phyloP scores from a whole-genome alignment of 2,888 invertebrate species.

The Polia nebulosa region DNA sequence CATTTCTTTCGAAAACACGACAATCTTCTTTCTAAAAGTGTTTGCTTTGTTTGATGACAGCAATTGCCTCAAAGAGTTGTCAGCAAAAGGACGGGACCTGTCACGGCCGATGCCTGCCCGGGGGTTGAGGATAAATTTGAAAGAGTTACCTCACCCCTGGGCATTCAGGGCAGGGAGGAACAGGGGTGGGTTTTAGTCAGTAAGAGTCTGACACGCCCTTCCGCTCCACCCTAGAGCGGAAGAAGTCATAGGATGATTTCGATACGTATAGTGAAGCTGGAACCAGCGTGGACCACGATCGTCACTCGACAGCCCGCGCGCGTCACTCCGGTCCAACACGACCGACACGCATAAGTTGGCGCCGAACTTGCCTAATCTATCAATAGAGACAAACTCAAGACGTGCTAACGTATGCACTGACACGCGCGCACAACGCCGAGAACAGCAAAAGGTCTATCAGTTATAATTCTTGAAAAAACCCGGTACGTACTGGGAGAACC shows the following conservation, averaged over 20 bases:
- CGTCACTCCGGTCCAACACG: neutral
- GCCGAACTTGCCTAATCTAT: conserved; percentile 53
- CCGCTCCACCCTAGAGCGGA: too few relatives aligned
- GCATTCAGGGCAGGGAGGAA: too few relatives aligned
- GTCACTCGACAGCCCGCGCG: neutral
- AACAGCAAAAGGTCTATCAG: conserved; percentile 1
- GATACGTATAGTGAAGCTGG: neutral
- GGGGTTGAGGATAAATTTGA: too few relatives aligned
- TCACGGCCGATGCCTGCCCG: too few relatives aligned
- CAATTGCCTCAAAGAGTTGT: too few relatives aligned
- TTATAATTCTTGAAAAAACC: neutral
- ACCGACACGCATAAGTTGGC: conserved; percentile 16
- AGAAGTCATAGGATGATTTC: too few relatives aligned
- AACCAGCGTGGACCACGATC: neutral
- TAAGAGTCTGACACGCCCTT: too few relatives aligned
- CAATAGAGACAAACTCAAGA: conserved; percentile 45
- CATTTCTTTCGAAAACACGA: neutral
- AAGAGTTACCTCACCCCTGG: too few relatives aligned
- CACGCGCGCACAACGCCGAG: conserved; percentile 20
- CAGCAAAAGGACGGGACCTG: too few relatives aligned
- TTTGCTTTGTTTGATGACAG: too few relatives aligned
- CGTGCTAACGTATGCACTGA: conserved; percentile 34
- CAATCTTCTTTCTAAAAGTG: neutral
- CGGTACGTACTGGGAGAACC: neutral
- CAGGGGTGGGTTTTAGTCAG: too few relatives aligned